Conservation (phyloP, 2,113 vertebrate species). For the Prochilodus magdalenae region DNA sequence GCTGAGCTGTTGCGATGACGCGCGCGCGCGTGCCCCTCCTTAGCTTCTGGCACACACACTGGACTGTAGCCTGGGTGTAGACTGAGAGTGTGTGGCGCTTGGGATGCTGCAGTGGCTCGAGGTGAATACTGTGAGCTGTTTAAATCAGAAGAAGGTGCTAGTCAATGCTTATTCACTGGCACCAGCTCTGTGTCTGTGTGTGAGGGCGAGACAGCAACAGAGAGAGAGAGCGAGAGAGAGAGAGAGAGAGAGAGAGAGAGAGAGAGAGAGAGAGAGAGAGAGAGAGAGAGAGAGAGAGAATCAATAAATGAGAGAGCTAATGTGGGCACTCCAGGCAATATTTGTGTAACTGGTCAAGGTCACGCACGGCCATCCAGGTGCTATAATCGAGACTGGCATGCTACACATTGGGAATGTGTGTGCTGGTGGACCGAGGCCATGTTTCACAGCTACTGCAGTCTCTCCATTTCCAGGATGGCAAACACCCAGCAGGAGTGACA, state of each 20-base stretch:
- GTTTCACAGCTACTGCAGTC: constrained; percentile 4
- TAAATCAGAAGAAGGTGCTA: neutral
- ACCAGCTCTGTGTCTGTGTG: neutral
- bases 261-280: neutral
- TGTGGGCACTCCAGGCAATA: constrained; percentile 6
- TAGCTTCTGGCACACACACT: constrained; percentile 23
- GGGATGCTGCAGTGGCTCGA: neutral
- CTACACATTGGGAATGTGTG: constrained; percentile 2
- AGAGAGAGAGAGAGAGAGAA: neutral
- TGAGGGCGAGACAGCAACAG: neutral
- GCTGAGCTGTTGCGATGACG: constrained; percentile 25
- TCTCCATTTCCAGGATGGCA: constrained; percentile 26
- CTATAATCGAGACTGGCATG: constrained; percentile 10
- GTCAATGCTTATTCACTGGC: neutral
- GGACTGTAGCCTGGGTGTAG: neutral
- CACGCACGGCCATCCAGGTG: constrained; percentile 12
- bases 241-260: neutral
- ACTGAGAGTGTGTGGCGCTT: constrained; percentile 8
- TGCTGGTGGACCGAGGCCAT: neutral
- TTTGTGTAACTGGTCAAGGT: constrained; percentile 29
- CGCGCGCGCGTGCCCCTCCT: constrained; percentile 32
- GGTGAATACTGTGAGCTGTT: neutral
- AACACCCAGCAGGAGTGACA: constrained; percentile 30
- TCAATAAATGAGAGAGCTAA: neutral
- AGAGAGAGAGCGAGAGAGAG: neutral